A percentile compares a stretch with the other conserved stretches of the same genome.
Evolutionary conservation across 2,888 invertebrate genomes (phyloP).

Genomic region (Pycnomerus fuliginosus): DNA sequence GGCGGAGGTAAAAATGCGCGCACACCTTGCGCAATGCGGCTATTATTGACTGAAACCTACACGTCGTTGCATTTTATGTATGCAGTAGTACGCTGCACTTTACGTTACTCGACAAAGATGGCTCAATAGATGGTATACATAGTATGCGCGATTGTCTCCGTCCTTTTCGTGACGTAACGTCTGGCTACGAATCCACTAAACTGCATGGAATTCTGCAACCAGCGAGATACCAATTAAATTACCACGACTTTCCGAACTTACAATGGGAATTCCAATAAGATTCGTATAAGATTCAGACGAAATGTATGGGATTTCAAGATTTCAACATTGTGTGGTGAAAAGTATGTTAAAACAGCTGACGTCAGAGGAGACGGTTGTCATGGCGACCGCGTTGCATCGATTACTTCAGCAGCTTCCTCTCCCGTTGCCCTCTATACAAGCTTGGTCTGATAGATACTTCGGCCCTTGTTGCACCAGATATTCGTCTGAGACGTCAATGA

Average conservation of each 20-base stretch:
- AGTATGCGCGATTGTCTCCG: conserved; percentile 24
- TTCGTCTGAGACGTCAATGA: no score
- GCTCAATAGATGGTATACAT: no score
- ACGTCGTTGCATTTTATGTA: conserved; percentile 37
- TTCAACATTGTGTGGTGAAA: background rate
- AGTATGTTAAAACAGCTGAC: conserved; percentile 37
- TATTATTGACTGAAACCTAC: conserved; percentile 35
- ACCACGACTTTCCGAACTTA: background rate
- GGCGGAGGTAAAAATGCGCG: conserved; percentile 7
- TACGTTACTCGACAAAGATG: conserved; percentile 37
- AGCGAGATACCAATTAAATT: background rate
- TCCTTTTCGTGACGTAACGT: conserved; percentile 27
- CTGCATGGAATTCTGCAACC: background rate
- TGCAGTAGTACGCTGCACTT: conserved; percentile 49
- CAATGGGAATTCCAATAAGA: background rate
- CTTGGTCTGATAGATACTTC: no score
- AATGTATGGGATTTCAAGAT: background rate
- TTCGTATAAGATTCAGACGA: no score
- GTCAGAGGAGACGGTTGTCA: conserved; percentile 41
- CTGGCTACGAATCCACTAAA: no score
- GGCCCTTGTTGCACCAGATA: no score
- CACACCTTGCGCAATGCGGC: conserved; percentile 25
- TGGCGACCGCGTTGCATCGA: conserved; percentile 34
- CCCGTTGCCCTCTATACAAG: conserved; percentile 4
- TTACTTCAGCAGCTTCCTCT: conserved; percentile 16